Evolutionary conservation across 1,140 invertebrate genomes (phyloP), one percentile per base, ranked within the genome.

Genomic region (Drosophila azteca): DNA sequence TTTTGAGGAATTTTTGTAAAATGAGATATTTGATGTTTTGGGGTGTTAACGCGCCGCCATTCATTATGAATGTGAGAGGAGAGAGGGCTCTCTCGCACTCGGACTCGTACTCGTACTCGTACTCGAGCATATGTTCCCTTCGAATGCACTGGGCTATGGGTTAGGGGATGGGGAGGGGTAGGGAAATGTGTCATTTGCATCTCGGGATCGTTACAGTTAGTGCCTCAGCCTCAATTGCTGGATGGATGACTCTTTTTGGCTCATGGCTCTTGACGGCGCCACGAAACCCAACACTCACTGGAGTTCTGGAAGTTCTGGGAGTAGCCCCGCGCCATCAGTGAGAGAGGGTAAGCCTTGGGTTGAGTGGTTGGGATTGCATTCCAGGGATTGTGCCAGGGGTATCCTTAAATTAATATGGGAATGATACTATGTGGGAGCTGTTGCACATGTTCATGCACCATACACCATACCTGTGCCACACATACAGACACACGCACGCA

Each of bases 31-130:
- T 64, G 60, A 59, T 77, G 71, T 68, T 71, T 63, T 68, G 63
- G 85, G 87, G 85, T 90, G 85, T 90, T 90, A 90, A 90, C 85
- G 79, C 70, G 78, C 76, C 66, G 78, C 80, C 79, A 90, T 90
- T 90, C 70, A 90, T 90, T 77, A 90, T 70, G 45, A 48, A 59
- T 64, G 49, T 74, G 60, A 26, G 24, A 26, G 24, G 4, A 4
- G 3, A 24, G 65, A 74, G 26, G 20, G 26, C 9, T 15, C 48
- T 26, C 24, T 26, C 24, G 24, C 24, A 26, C 24, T 26, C 22
- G 22, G 1, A 24, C 22, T 22, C 2, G 22, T 2, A 22, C 22
- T 24, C 24, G 24, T 4, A 26, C 24, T 26, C 24, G 24, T 0
- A 26, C 5, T 26, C 24, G 24, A 26, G 46, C 59, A 59, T 62